Conservation (phyloP, 2,888 invertebrate genomes). For the Cryptus armator region DNA sequence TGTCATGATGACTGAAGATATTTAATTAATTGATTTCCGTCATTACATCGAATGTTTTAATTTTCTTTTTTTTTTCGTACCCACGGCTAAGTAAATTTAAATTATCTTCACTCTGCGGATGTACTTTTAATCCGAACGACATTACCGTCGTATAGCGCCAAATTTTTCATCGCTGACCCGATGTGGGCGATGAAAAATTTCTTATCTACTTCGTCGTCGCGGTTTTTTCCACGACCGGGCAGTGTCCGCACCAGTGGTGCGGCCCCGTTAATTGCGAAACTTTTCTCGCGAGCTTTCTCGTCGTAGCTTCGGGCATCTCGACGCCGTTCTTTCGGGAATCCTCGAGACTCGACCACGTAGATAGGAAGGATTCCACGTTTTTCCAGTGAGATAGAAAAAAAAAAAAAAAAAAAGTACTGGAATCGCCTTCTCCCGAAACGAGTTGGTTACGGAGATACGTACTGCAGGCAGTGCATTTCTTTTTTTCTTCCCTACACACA, state of each 20-base stretch:
- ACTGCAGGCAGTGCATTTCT: not conserved
- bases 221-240: slow-evolving; percentile 6
- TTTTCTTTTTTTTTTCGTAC: not conserved
- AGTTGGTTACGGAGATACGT: not conserved
- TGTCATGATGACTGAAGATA: not conserved
- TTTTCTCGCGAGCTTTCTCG: slow-evolving; percentile 62
- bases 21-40: not conserved
- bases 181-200: slow-evolving; percentile 43
- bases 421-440: not conserved
- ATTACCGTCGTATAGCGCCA: not conserved
- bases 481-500: not conserved
- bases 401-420: not conserved
- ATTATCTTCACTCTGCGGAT: not conserved
- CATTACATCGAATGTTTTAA: not conserved
- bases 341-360: not conserved
- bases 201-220: slow-evolving; percentile 41
- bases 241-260: slow-evolving; percentile 59
- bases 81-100: not conserved
- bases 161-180: slow-evolving; percentile 45
- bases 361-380: not conserved
- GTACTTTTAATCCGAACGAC: slow-evolving; percentile 49
- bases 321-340: not conserved
- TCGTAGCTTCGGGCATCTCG: slow-evolving; percentile 10
- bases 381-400: not conserved
- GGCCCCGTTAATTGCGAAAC: slow-evolving; percentile 73